These are phyloP conservation scores for Cheilosia urbana DNA, from an alignment of 2,888 invertebrate species.

Conservation along the genomic window DNA sequence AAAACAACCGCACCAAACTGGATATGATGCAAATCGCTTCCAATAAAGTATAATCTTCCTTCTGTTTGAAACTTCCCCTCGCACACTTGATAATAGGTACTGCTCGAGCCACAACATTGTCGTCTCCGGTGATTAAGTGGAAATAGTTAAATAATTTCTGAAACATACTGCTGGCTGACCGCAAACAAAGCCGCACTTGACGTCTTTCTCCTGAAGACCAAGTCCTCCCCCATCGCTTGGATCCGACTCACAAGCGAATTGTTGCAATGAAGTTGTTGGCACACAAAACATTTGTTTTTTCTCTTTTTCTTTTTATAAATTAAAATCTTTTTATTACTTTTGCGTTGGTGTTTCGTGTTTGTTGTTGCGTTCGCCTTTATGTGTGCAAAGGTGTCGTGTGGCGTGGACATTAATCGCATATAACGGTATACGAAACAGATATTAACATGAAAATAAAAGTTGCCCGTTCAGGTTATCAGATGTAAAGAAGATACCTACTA, in stretches of 20 bases:
- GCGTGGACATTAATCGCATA: slow-evolving; percentile 64
- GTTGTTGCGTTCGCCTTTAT: neutral
- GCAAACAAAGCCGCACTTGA: slow-evolving; percentile 44
- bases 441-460: slow-evolving; percentile 70
- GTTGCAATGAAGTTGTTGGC: slow-evolving; percentile 72
- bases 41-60: slow-evolving; percentile 17
- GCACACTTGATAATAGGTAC: neutral
- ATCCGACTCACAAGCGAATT: slow-evolving; percentile 54
- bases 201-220: slow-evolving; percentile 19
- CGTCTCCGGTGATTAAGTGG: slow-evolving; percentile 58
- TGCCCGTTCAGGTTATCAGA: slow-evolving; percentile 67
- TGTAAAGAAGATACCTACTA: slow-evolving; percentile 44
- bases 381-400: slow-evolving; percentile 55
- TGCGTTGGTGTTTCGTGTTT: neutral
- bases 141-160: slow-evolving; percentile 60
- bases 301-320: neutral
- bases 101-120: slow-evolving; percentile 24
- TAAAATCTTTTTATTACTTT: slow-evolving; percentile 32
- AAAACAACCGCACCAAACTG: too few relatives aligned
- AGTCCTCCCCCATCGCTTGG: neutral
- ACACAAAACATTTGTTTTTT: slow-evolving; percentile 52
- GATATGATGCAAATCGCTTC: slow-evolving; percentile 1
- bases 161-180: slow-evolving; percentile 26
- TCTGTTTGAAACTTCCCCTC: slow-evolving; percentile 9
- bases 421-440: slow-evolving; percentile 57